Conservation (phyloP, 2,113 vertebrate genomes). For the Hyperopisus bebe region DNA sequence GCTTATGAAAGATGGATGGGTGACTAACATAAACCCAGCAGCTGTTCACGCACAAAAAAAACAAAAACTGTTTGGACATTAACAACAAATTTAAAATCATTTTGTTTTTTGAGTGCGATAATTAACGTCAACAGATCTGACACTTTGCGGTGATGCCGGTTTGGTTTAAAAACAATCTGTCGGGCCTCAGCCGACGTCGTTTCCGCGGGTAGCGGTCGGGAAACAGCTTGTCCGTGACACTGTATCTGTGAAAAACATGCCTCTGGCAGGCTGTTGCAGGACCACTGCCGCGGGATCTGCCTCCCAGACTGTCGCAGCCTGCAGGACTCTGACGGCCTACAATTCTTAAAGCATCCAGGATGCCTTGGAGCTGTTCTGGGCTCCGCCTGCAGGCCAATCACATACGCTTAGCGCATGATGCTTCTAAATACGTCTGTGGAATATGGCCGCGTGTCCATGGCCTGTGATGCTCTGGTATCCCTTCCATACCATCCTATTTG, state of each 20-base stretch:
- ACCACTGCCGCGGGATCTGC: background rate
- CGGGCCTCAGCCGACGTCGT: background rate
- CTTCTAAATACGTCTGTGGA: background rate
- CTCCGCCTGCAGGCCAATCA: background rate
- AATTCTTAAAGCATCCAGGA: background rate
- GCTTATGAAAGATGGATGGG: background rate
- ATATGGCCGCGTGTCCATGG: background rate
- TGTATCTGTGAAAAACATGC: background rate
- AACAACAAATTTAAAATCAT: background rate
- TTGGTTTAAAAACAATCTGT: background rate
- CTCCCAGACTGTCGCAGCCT: background rate
- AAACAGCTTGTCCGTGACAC: background rate
- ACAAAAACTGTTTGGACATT: conserved; percentile 2
- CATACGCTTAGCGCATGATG: background rate
- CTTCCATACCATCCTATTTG: background rate
- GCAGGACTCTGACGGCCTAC: background rate
- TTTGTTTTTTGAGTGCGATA: background rate
- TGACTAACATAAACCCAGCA: background rate
- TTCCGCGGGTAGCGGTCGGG: background rate
- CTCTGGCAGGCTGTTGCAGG: background rate
- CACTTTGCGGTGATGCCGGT: background rate
- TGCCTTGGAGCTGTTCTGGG: background rate
- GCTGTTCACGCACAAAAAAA: background rate
- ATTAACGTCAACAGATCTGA: background rate
- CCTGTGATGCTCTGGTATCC: background rate